Evolutionary conservation across 2,113 vertebrate species (phyloP), one percentile per base, ranked within the genome.

Genomic region (Lota lota): DNA sequence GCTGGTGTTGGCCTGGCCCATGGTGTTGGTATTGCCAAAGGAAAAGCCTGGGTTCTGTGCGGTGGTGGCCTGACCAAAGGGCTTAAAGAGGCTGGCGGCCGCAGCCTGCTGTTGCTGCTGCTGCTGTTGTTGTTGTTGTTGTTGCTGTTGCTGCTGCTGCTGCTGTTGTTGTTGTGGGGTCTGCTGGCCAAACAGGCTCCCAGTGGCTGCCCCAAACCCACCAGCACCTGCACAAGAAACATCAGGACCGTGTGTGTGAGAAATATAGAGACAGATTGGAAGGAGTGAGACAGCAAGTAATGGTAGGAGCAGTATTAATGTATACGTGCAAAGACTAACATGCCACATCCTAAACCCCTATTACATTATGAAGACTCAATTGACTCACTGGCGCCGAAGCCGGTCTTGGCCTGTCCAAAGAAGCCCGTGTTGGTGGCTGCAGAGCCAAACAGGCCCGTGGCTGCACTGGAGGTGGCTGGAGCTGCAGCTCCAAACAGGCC

Each of bases 381-480:
- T 2, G 40, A 89, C 94, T 93, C 79, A 98, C 97, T 88, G 22
- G 94, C 88, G 78, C 95, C 97, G 70, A 99, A 99, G 10, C 90
- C 91, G 57, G 90, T 93, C 88, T 99, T 98, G 28, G 92, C 94
- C 74, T 90, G 93, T 33, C 95, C 95, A 0, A 98, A 99, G 80
- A 97, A 98, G 76, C 90, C 92, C 1, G 92, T 87, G 72, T 95
- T 97, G 0, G 95, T 88, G 0, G 95, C 92, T 0, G 97, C 80
- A 20, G 95, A 80, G 10, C 96, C 96, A 22, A 99, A 99, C 1
- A 99, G 92, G 0, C 96, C 96, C 0, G 96, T 90, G 1, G 95
- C 82, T 17, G 94, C 84, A 53, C 92, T 98, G 33, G 95, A 91
- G 0, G 97, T 90, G 0, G 96, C 93, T 0, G 95, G 82, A 6